Percentiles rank a stretch among this genome's conserved stretches.
phyloP scores from a whole-genome alignment of 2,888 invertebrate species.

The Tuta absoluta region DNA sequence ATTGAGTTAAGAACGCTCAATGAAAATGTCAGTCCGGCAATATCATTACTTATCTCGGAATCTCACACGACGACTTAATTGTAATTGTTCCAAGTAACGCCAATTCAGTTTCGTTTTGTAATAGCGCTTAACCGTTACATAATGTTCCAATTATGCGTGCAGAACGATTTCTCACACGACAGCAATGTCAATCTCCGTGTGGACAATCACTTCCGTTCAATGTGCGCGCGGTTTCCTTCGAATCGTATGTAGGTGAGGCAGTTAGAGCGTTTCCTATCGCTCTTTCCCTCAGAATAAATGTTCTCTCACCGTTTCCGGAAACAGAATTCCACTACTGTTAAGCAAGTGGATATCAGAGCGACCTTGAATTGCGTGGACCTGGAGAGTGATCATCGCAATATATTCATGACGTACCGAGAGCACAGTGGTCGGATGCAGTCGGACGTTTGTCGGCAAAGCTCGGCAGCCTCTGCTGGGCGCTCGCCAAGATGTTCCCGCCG shows the following conservation, averaged over 20 bases:
- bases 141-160: constrained; percentile 46
- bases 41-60: constrained; percentile 35
- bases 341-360: background rate
- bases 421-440: constrained; percentile 56
- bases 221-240: constrained; percentile 54
- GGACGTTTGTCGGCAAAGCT: constrained; percentile 57
- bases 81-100: constrained; percentile 48
- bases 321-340: background rate
- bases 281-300: constrained; percentile 29
- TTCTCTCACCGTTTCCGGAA: constrained; percentile 16
- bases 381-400: constrained; percentile 17
- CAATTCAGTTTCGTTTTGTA: constrained; percentile 47
- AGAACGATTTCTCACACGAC: constrained; percentile 48
- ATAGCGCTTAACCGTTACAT: constrained; percentile 42
- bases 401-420: constrained; percentile 16
- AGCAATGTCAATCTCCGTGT: constrained; percentile 41
- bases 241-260: constrained; percentile 46
- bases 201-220: constrained; percentile 63
- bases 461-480: constrained; percentile 67
- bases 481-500: constrained; percentile 75
- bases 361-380: background rate
- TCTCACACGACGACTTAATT: constrained; percentile 38
- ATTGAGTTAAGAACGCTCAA: constrained; percentile 32
- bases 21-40: constrained; percentile 40
- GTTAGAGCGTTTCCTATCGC: constrained; percentile 47